These are phyloP conservation scores for Craseonycteris thonglongyai DNA, from an alignment of 2,113 vertebrate genomes.

Conservation along the genomic window DNA sequence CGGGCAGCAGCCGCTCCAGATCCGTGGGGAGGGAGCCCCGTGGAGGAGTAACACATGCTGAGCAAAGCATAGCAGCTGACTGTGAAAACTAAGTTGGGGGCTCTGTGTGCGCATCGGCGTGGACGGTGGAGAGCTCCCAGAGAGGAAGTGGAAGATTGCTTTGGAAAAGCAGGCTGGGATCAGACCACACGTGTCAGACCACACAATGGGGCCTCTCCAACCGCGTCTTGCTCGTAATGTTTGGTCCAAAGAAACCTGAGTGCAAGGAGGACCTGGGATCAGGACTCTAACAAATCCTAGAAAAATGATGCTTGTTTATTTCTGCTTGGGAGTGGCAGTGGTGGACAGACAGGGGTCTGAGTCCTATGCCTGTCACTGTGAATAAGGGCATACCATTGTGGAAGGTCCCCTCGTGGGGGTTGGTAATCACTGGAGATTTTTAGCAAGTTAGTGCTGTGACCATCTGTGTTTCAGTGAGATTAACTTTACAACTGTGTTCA, in stretches of 20 bases:
- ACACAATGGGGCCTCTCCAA: background rate
- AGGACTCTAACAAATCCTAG: slow-evolving; percentile 34
- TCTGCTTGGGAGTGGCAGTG: background rate
- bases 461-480: background rate
- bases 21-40: background rate
- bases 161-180: background rate
- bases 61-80: background rate
- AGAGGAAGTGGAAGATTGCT: background rate
- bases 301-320: slow-evolving; percentile 25
- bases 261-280: background rate
- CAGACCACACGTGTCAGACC: background rate
- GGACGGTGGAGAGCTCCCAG: background rate
- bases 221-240: background rate
- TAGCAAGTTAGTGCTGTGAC: background rate
- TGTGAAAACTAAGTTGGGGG: background rate
- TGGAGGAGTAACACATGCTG: background rate
- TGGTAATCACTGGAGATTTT: background rate
- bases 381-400: background rate
- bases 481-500: background rate
- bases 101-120: background rate
- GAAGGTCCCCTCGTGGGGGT: fast-evolving
- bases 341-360: background rate
- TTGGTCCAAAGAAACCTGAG: slow-evolving; percentile 42
- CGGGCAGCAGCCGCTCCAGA: background rate
- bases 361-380: background rate